phyloP scores from a whole-genome alignment of 2,888 invertebrate species.

The Orchestes rusci region DNA sequence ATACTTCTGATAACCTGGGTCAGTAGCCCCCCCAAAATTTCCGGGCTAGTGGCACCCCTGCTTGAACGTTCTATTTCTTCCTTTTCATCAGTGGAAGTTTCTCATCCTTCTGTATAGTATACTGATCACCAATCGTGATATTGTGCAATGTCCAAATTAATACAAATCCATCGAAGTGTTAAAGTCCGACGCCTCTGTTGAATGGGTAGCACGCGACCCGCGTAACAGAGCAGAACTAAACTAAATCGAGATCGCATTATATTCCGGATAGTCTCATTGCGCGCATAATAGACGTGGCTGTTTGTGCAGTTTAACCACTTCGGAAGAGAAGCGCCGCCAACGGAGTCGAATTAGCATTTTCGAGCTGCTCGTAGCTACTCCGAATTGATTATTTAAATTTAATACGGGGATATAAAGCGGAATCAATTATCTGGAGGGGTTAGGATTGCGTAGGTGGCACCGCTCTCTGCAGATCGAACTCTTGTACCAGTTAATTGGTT shows the following conservation, averaged over 20 bases:
- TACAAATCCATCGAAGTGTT: no score
- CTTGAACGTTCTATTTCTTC: no score
- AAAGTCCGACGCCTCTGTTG: no score
- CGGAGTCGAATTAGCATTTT: conserved; percentile 24
- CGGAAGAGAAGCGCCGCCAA: conserved; percentile 42
- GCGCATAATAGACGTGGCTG: conserved; percentile 46
- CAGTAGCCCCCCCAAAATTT: no score
- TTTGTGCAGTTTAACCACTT: conserved; percentile 48
- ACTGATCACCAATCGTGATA: no score
- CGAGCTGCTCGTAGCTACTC: conserved; percentile 17
- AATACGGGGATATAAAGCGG: conserved; percentile 18
- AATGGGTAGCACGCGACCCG: conserved; percentile 48
- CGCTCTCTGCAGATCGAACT: no score
- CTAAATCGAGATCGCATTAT: conserved; percentile 50
- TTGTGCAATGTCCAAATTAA: no score
- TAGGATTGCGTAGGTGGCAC: conserved; percentile 10
- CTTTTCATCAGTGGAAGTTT: no score
- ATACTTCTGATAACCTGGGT: no score
- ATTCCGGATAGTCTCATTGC: conserved; percentile 47
- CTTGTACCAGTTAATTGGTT: conserved; percentile 18
- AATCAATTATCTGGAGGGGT: conserved; percentile 18
- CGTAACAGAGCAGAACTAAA: conserved; percentile 49
- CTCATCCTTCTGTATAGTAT: no score
- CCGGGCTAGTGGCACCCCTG: no score
- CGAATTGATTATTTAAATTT: conserved; percentile 24